Percentiles rank a stretch among this genome's conserved stretches.
Evolutionary conservation across 2,888 invertebrate species (phyloP).

Genomic region (Pristionchus mayeri): DNA sequence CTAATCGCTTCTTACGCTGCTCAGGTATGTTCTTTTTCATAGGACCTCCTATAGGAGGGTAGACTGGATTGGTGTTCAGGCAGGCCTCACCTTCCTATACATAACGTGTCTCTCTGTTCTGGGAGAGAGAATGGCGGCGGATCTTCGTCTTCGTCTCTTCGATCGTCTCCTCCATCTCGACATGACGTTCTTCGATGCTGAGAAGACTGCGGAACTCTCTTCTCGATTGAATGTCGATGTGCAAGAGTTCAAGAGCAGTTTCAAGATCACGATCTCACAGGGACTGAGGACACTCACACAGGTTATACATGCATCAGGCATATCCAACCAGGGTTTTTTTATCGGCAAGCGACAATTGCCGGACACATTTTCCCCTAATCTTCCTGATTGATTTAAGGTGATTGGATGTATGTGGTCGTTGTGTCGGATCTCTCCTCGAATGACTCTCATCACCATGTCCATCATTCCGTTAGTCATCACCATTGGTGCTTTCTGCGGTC

Average conservation of each 20-base stretch:
- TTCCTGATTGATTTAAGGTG: conserved; percentile 74
- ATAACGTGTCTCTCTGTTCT: conserved; percentile 89
- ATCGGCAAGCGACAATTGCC: too few species aligned
- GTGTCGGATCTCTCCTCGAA: conserved; percentile 89
- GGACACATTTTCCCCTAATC: not conserved
- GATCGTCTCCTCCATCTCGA: conserved; percentile 80
- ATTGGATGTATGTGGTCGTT: conserved; percentile 87
- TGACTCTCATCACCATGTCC: conserved; percentile 86
- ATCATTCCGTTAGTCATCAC: conserved; percentile 41
- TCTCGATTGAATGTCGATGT: conserved; percentile 93
- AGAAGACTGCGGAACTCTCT: conserved; percentile 84
- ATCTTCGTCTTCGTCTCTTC: conserved; percentile 81
- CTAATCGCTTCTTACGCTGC: conserved; percentile 57
- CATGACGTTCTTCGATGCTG: conserved; percentile 89
- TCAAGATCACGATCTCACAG: conserved; percentile 93
- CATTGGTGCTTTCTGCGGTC: conserved; percentile 41
- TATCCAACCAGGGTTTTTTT: too few species aligned
- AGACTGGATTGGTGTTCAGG: conserved; percentile 80
- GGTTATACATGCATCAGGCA: too few species aligned
- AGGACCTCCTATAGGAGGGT: too few species aligned
- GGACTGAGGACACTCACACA: conserved; percentile 90
- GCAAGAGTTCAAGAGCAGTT: conserved; percentile 96
- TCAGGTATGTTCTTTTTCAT: conserved; percentile 49
- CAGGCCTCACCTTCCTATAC: conserved; percentile 89
- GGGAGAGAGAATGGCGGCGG: conserved; percentile 89